phyloP scores from a whole-genome alignment of 2,888 invertebrate species.

The Zele albiditarsus region DNA sequence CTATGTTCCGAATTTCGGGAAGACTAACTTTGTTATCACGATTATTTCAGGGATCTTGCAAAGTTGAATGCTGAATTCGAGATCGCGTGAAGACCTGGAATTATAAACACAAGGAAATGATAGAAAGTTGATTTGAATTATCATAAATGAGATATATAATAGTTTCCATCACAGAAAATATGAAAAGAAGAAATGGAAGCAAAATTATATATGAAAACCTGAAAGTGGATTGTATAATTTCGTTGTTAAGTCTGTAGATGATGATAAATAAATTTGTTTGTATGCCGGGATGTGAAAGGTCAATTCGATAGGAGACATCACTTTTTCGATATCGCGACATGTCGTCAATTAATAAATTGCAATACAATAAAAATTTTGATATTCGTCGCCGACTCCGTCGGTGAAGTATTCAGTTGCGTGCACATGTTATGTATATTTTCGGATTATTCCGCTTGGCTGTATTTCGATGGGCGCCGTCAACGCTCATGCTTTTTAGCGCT shows the following conservation, averaged over 20 bases:
- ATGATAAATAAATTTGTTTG: conserved; percentile 3
- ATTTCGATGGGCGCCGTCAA: too few relatives aligned
- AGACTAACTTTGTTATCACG: conserved; percentile 35
- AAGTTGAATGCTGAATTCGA: conserved; percentile 72
- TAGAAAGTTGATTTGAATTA: neutral
- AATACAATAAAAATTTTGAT: too few relatives aligned
- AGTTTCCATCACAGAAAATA: neutral
- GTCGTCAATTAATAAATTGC: too few relatives aligned
- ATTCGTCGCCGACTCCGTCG: too few relatives aligned
- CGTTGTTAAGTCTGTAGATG: conserved; percentile 20
- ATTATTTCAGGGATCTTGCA: conserved; percentile 69
- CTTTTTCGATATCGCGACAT: too few relatives aligned
- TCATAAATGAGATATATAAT: neutral
- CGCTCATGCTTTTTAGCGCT: too few relatives aligned
- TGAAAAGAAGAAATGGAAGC: neutral
- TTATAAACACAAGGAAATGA: neutral
- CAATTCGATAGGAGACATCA: neutral
- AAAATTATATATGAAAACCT: conserved; percentile 7
- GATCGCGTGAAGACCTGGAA: conserved; percentile 53
- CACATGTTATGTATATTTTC: too few relatives aligned
- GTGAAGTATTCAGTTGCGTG: too few relatives aligned
- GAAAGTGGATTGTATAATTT: conserved; percentile 11
- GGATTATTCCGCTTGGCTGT: too few relatives aligned
- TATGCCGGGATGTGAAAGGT: neutral
- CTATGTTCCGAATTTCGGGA: conserved; percentile 9